Base-by-base conservation (phyloP, 2,888 invertebrate species). In the Villa cingulata region DNA sequence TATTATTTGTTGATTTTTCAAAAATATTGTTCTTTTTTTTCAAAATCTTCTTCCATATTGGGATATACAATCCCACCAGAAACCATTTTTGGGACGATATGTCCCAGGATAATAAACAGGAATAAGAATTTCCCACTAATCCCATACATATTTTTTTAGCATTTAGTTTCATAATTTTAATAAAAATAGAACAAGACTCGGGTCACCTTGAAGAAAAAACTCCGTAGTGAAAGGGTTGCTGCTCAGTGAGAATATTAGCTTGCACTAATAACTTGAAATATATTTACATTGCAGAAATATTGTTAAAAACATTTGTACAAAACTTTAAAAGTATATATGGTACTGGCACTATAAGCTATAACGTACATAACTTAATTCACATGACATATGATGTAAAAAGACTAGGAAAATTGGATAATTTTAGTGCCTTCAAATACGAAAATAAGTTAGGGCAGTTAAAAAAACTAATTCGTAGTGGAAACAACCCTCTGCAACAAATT, bases 341-440 rank as follows among this genome's bases (percentile, higher is more conserved):
- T 15, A 48, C 37, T 39, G 46, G 50, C 17, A 52, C 50, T 39
- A 41, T 56, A 16, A 51, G 52, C 19, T 52, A 53, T 49, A 55
- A 55, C 29, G 48, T 56, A 18, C 56, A 56, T 38, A 56, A 56
- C 41, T 40, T 56, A 32, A 5, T 29, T 20, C 53, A 55, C 36
- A 12, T 55, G 7, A 39, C 46, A 29, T 43, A 52, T 19, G 55
- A 55, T 41, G 51, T 53, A 10, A 43, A 39, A 43, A 42, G 41
- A 43, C 53, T 49, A 43, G 53, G 53, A 7, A 15, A 9, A 27
- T 41, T 54, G 3, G 29, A 49, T 39, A 46, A 20, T 15, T 48
- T 53, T 37, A 51, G 49, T 39, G 46, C 53, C 52, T 53, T 44
- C 51, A 37, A 37, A 37, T 37, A 17, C 17, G 37, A 37, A 37